Evolutionary conservation across 2,797 vertebrate species (phyloP).

Genomic region (Oceanodroma leucorhoa): DNA sequence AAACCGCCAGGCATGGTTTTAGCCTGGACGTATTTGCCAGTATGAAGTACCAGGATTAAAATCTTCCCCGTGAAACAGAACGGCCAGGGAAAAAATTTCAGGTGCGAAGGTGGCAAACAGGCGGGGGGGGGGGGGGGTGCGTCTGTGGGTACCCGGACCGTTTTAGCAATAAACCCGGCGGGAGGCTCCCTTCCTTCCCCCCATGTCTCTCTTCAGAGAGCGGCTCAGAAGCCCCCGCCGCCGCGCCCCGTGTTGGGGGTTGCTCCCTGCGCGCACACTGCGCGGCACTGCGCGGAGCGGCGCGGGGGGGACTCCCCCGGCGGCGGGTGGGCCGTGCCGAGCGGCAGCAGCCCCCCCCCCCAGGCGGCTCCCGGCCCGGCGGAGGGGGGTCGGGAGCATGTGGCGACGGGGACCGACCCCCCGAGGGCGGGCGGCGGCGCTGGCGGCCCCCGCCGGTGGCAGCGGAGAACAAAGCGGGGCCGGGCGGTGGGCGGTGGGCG

Average conservation of each 20-base stretch:
- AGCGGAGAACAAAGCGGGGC: not conserved
- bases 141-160: accelerated
- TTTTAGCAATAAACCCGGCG: accelerated
- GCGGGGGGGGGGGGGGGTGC: accelerated
- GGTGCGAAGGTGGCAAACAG: not conserved
- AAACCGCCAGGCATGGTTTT: not conserved
- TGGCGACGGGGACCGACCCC: not conserved
- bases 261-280: not conserved
- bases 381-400: not conserved
- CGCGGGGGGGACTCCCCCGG: not conserved
- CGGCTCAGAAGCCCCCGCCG: accelerated
- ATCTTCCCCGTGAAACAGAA: not conserved
- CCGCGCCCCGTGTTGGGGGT: accelerated
- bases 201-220: not conserved
- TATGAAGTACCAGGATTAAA: not conserved
- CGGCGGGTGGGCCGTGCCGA: not conserved
- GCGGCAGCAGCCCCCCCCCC: no score
- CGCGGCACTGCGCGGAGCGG: not conserved
- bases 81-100: not conserved
- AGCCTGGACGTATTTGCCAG: not conserved
- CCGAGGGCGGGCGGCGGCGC: not conserved
- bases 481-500: not conserved
- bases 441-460: not conserved
- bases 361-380: not conserved
- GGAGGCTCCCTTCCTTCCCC: not conserved